phyloP scores from a whole-genome alignment of 2,113 vertebrate species.

The Ammodytes marinus region DNA sequence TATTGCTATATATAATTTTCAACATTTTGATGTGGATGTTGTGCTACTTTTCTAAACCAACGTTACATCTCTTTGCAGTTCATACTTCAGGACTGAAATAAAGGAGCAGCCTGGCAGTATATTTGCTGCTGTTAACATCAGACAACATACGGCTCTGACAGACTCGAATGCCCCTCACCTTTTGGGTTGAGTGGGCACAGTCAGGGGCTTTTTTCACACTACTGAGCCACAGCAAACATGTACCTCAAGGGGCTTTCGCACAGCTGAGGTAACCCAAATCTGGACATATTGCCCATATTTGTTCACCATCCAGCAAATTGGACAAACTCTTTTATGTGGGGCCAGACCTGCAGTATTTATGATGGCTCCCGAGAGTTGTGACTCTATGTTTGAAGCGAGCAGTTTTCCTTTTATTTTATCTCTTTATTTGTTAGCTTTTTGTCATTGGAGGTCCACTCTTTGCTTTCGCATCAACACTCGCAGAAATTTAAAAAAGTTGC shows the following conservation, averaged over 20 bases:
- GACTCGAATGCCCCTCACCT: conserved; percentile 53
- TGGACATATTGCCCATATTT: neutral
- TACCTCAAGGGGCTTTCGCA: conserved; percentile 19
- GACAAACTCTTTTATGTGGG: neutral
- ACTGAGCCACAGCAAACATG: conserved; percentile 40
- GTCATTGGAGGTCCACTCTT: neutral
- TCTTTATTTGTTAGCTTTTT: neutral
- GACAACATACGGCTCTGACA: conserved; percentile 41
- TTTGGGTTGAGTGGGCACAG: conserved; percentile 56
- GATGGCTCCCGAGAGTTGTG: neutral
- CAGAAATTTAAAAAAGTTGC: conserved; percentile 36
- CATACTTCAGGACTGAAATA: neutral
- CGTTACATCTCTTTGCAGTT: neutral
- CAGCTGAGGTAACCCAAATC: conserved; percentile 31
- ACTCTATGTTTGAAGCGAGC: neutral
- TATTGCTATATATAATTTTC: neutral
- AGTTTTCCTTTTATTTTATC: neutral
- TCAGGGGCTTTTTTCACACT: conserved; percentile 35
- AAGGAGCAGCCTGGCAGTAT: conserved; percentile 9
- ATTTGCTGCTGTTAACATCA: conserved; percentile 14
- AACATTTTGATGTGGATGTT: neutral
- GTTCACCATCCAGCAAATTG: neutral
- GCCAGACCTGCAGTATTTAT: neutral
- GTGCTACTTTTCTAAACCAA: neutral
- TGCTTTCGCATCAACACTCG: neutral